Percentiles rank a stretch among this genome's conserved stretches.
phyloP scores from a whole-genome alignment of 1,140 invertebrate species.

The Micrasema longulum region DNA sequence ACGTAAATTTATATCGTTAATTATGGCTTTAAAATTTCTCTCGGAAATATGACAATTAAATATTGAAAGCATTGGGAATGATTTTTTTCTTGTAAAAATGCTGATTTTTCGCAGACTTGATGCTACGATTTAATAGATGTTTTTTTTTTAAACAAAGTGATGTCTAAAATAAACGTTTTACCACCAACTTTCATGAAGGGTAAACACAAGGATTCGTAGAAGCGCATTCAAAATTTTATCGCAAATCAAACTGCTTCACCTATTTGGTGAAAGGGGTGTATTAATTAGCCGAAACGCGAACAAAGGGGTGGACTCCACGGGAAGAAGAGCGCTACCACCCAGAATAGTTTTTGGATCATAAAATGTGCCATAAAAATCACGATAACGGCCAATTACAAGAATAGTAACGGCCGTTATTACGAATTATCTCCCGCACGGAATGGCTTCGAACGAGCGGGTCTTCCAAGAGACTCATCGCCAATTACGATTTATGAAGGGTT shows the following conservation, averaged over 20 bases:
- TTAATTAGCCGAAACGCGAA: slow-evolving; percentile 49
- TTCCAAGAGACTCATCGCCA: slow-evolving; percentile 48
- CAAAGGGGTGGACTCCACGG: slow-evolving; percentile 31
- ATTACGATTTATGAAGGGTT: slow-evolving; percentile 53
- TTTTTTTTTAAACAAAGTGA: too few relatives aligned
- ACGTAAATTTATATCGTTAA: too few relatives aligned
- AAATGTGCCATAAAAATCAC: slow-evolving; percentile 55
- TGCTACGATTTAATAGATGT: too few relatives aligned
- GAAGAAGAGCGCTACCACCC: slow-evolving; percentile 24
- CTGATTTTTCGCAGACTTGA: too few relatives aligned
- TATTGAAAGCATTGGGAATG: too few relatives aligned
- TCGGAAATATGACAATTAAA: too few relatives aligned
- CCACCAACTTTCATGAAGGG: too few relatives aligned
- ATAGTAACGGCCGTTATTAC: slow-evolving; percentile 53
- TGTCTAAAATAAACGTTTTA: too few relatives aligned
- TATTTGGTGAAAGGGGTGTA: slow-evolving; percentile 44
- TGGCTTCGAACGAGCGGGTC: slow-evolving; percentile 24
- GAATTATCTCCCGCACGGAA: slow-evolving; percentile 50
- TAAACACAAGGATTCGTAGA: slow-evolving; percentile 1
- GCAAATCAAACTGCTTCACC: slow-evolving; percentile 43
- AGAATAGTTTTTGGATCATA: slow-evolving; percentile 56
- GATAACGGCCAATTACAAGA: slow-evolving; percentile 54
- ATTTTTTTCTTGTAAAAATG: too few relatives aligned
- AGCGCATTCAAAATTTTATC: slow-evolving; percentile 39
- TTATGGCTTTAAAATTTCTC: too few relatives aligned